phyloP scores from a whole-genome alignment of 2,888 invertebrate species.

The Andrena trimmerana region DNA sequence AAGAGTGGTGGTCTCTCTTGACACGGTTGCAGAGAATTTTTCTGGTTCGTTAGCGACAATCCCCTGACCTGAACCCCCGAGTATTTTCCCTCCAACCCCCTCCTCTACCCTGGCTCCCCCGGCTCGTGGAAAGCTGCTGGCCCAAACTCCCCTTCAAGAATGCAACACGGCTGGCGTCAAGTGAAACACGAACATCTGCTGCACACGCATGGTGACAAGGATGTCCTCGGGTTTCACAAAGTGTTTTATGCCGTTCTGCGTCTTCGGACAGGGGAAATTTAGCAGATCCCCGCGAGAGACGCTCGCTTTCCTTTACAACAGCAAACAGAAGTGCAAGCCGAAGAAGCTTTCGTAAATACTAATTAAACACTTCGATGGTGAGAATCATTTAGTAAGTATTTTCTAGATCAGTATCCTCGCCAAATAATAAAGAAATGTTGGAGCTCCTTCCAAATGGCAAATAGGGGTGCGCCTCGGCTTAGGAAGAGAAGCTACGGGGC shows the following conservation, averaged over 20 bases:
- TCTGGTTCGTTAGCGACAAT: constrained; percentile 59
- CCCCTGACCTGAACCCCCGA: constrained; percentile 30
- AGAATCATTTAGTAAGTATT: too few relatives aligned
- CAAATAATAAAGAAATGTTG: too few relatives aligned
- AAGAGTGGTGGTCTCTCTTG: constrained; percentile 53
- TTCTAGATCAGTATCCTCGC: too few relatives aligned
- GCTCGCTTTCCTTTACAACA: too few relatives aligned
- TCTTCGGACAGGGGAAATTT: not conserved
- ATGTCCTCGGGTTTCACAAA: constrained; percentile 28
- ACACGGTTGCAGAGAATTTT: constrained; percentile 62
- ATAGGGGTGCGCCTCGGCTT: too few relatives aligned
- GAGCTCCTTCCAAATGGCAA: too few relatives aligned
- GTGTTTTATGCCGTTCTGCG: not conserved
- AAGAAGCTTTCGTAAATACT: too few relatives aligned
- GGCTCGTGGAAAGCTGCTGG: constrained; percentile 1
- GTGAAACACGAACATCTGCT: constrained; percentile 49
- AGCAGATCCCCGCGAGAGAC: not conserved
- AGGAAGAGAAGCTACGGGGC: too few relatives aligned
- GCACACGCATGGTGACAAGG: constrained; percentile 33
- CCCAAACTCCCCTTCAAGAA: constrained; percentile 6
- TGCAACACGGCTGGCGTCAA: constrained; percentile 12
- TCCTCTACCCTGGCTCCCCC: not conserved
- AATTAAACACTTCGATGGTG: too few relatives aligned
- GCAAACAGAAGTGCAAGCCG: too few relatives aligned
- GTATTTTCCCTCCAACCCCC: constrained; percentile 6